Evolutionary conservation across 1,140 invertebrate genomes (phyloP).

Genomic region (Habropoda laboriosa): DNA sequence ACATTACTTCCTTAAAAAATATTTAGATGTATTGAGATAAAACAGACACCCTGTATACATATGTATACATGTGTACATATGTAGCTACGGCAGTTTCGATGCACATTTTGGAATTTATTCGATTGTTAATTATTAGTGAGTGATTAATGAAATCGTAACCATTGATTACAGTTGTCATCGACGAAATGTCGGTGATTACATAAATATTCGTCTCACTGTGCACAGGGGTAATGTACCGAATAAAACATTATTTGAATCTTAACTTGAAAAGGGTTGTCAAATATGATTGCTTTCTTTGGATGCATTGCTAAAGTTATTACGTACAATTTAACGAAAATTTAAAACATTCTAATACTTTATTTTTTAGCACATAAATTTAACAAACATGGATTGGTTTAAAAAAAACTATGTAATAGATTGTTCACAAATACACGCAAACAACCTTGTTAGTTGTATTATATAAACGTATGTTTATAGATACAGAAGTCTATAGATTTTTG

Average conservation of each 20-base stretch:
- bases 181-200: constrained; percentile 7
- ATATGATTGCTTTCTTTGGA: background rate
- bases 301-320: background rate
- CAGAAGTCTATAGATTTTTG: too few relatives aligned
- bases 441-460: too few relatives aligned
- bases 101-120: constrained; percentile 3
- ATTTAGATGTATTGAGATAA: too few relatives aligned
- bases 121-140: constrained; percentile 6
- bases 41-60: too few relatives aligned
- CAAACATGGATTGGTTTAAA: background rate
- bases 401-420: too few relatives aligned
- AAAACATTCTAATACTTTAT: background rate
- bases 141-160: constrained; percentile 9
- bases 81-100: background rate
- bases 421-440: too few relatives aligned
- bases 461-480: too few relatives aligned
- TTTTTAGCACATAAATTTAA: background rate
- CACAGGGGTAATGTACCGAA: background rate
- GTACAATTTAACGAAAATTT: background rate
- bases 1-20: too few relatives aligned
- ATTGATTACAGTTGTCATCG: constrained; percentile 1
- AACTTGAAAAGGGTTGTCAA: background rate
- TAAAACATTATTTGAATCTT: background rate
- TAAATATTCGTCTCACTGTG: background rate
- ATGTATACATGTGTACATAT: background rate